These are phyloP conservation scores for Polypedilum pembai DNA, from an alignment of 1,140 invertebrate genomes.

Conservation along the genomic window DNA sequence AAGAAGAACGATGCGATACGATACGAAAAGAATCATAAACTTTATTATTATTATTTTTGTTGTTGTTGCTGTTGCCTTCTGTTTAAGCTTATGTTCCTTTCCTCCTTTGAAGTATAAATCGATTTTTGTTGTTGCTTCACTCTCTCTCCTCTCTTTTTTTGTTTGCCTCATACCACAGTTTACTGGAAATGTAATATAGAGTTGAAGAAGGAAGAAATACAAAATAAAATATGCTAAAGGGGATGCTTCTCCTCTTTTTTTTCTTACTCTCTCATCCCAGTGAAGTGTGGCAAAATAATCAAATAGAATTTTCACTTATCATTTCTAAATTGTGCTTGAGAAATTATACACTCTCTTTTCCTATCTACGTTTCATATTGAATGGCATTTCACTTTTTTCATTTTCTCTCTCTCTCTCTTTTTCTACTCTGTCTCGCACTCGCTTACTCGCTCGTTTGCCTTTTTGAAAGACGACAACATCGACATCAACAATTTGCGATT, in stretches of 20 bases:
- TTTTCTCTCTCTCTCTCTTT: neutral
- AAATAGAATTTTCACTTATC: conserved; percentile 19
- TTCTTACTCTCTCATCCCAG: neutral
- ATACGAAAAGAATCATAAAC: conserved; percentile 6
- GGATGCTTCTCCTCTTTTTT: neutral
- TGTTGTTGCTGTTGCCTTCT: conserved; percentile 16
- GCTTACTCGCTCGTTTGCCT: neutral
- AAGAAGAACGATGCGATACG: neutral
- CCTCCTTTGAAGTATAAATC: conserved; percentile 17
- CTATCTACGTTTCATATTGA: neutral
- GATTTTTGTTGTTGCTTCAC: conserved; percentile 11
- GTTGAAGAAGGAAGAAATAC: neutral
- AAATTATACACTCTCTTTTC: neutral
- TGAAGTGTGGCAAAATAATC: neutral
- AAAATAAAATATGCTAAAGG: conserved; percentile 19
- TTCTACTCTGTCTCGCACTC: neutral
- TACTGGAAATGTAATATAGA: too few relatives aligned
- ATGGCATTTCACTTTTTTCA: neutral
- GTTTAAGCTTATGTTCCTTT: conserved; percentile 18
- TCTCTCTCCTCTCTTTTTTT: conserved; percentile 1
- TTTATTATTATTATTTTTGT: neutral
- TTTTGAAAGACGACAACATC: conserved; percentile 5
- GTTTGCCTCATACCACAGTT: neutral
- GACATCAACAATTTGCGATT: conserved; percentile 11
- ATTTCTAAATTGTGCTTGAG: neutral